phyloP scores from a whole-genome alignment of 1,140 invertebrate genomes.

The Pseudomyrmex flavicornis region DNA sequence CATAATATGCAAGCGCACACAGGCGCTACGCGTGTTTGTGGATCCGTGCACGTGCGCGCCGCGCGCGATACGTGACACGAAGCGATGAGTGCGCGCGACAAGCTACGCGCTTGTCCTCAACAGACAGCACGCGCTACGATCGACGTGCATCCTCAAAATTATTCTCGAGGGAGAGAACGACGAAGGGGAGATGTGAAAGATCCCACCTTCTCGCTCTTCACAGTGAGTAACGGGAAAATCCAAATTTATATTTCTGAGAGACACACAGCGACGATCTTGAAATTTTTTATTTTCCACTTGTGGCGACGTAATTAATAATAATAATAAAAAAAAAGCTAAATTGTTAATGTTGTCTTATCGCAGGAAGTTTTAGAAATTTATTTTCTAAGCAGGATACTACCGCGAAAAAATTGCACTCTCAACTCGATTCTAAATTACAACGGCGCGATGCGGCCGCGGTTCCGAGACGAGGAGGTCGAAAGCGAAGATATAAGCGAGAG shows the following conservation, averaged over 20 bases:
- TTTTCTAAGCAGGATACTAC: not conserved
- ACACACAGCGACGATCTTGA: too few relatives aligned
- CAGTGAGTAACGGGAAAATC: too few relatives aligned
- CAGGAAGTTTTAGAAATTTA: too few relatives aligned
- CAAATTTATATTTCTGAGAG: too few relatives aligned
- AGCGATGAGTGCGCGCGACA: slow-evolving; percentile 50
- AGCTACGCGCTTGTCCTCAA: slow-evolving; percentile 43
- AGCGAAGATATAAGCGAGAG: slow-evolving; percentile 82
- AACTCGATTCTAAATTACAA: slow-evolving; percentile 25
- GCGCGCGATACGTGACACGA: slow-evolving; percentile 63
- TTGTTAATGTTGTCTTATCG: too few relatives aligned
- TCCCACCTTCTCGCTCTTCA: not conserved
- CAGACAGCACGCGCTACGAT: slow-evolving; percentile 41
- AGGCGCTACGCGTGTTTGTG: slow-evolving; percentile 57
- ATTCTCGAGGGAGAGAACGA: not conserved
- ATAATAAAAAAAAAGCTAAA: too few relatives aligned
- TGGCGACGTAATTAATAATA: too few relatives aligned
- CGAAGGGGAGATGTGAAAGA: too few relatives aligned
- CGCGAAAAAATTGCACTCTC: not conserved
- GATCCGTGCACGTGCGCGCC: slow-evolving; percentile 51
- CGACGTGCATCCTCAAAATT: slow-evolving; percentile 29
- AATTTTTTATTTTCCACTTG: too few relatives aligned
- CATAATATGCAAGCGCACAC: slow-evolving; percentile 50
- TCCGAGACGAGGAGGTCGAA: slow-evolving; percentile 79
- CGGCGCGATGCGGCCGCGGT: slow-evolving; percentile 68